Evolutionary conservation across 2,113 vertebrate genomes (phyloP), one percentile per base, ranked within the genome.

Genomic region (Puffinus mauretanicus): DNA sequence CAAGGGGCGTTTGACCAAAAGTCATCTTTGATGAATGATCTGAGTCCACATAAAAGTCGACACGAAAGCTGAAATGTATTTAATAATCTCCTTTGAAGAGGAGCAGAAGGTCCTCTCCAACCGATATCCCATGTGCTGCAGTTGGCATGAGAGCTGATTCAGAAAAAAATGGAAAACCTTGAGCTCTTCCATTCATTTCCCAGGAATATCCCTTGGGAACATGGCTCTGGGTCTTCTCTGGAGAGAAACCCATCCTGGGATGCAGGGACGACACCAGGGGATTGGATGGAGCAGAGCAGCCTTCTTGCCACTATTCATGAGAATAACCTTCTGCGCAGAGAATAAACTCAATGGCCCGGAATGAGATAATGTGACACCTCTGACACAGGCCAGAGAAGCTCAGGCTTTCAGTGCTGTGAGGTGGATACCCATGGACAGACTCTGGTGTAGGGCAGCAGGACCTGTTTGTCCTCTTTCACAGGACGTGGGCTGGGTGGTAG

Each of bases 11-110:
- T 58, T 93, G 87, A 96, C 95, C 93, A 95, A 38, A 89, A 96
- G 77, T 72, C 67, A 72, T 86, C 91, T 97, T 96, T 97, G 81
- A 93, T 91, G 89, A 34, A 38, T n/a, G 86, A 97, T 95, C 88
- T 70, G 86, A 96, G 88, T 66, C 85, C 30, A 4, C 22, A 12
- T 58, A 77, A 36, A 66, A 87, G 69, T 65, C 18, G 0, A 46
- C 66, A 90, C 4, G 4, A 67, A 69, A 88, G 83, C 70, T 86
- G 54, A 40, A 64, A 80, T 57, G 27, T 76, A 10, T 72, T 83
- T 95, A 86, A 81, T 11, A 29, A 77, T 62, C 12, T 70, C 75
- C 80, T 96, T 55, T 94, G 91, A 93, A 80, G 62, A 30, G 64
- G 73, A 93, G 86, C 91, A 85, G 70, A 65, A 86, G 65, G 84